Evolutionary conservation across 2,113 vertebrate species (phyloP).

Genomic region (Trochalopteron elliotii): DNA sequence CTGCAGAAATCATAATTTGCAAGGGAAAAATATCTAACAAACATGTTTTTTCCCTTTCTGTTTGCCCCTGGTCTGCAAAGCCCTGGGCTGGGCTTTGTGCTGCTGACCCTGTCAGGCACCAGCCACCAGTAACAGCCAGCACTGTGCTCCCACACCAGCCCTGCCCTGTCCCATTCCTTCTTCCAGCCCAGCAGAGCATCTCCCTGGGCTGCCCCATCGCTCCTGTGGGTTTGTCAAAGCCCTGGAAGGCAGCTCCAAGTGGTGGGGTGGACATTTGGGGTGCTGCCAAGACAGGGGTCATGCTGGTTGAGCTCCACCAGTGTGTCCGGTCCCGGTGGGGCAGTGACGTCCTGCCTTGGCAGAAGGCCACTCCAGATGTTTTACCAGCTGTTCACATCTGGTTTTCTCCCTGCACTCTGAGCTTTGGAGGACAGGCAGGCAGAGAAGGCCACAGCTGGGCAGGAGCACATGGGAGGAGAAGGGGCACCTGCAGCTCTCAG

Average conservation of each 20-base stretch:
- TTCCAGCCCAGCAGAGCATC: not conserved
- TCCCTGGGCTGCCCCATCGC: rapidly evolving
- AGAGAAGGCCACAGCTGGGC: not conserved
- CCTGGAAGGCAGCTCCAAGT: not conserved
- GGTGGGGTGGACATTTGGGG: not conserved
- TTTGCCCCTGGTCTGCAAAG: not conserved
- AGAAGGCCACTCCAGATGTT: not conserved
- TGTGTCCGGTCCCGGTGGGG: not conserved
- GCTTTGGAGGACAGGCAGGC: not conserved
- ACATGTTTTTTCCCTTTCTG: not conserved
- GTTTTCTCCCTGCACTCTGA: not conserved
- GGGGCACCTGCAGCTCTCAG: not conserved
- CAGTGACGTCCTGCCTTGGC: not conserved
- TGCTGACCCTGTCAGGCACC: not conserved
- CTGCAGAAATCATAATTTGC: constrained; percentile 39
- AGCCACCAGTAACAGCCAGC: not conserved
- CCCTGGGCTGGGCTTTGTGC: not conserved
- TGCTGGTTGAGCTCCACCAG: not conserved
- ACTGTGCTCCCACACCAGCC: not conserved
- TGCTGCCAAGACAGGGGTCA: not conserved
- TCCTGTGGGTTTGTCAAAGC: rapidly evolving
- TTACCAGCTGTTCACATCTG: not conserved
- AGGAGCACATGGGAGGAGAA: not conserved
- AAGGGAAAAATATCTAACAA: not conserved
- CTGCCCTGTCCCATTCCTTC: not conserved